Evolutionary conservation across 2,113 vertebrate species (phyloP).

Genomic region (Aspiorhynchus laticeps): DNA sequence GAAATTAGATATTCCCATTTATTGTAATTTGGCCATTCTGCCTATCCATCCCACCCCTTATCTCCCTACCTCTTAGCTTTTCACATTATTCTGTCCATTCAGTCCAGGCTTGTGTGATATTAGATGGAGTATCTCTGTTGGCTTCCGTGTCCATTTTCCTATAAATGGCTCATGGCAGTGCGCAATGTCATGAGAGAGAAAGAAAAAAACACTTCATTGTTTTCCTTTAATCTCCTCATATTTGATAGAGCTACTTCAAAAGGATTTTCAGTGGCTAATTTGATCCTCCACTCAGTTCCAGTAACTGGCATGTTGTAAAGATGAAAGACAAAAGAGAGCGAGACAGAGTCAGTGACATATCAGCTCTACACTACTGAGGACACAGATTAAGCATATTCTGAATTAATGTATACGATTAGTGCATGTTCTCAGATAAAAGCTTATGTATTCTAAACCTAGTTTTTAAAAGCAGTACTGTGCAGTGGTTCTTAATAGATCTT

Average conservation of each 20-base stretch:
- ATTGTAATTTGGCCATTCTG: constrained; percentile 70
- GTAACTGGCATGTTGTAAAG: constrained; percentile 56
- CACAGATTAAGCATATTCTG: not conserved
- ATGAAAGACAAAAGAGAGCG: not conserved
- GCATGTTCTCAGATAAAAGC: not conserved
- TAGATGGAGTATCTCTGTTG: not conserved
- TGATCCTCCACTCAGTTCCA: constrained; percentile 71
- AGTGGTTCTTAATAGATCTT: not conserved
- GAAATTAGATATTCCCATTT: constrained; percentile 75
- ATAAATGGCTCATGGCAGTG: not conserved
- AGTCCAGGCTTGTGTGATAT: constrained; percentile 6
- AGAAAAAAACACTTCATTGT: constrained; percentile 70
- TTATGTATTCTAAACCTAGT: not conserved
- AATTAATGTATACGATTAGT: not conserved
- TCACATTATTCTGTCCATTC: constrained; percentile 49
- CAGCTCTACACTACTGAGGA: constrained; percentile 16
- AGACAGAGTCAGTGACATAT: not conserved
- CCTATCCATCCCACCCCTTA: constrained; percentile 56
- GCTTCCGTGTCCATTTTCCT: constrained; percentile 1
- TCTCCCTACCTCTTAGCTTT: constrained; percentile 50
- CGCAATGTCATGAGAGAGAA: not conserved
- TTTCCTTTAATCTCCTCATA: constrained; percentile 67
- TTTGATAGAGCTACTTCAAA: constrained; percentile 73
- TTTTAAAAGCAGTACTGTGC: not conserved
- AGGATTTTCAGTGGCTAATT: constrained; percentile 72